Evolutionary conservation across 2,113 vertebrate species (phyloP), one percentile per base, ranked within the genome.

Genomic region (Cyprinodon tularosa): DNA sequence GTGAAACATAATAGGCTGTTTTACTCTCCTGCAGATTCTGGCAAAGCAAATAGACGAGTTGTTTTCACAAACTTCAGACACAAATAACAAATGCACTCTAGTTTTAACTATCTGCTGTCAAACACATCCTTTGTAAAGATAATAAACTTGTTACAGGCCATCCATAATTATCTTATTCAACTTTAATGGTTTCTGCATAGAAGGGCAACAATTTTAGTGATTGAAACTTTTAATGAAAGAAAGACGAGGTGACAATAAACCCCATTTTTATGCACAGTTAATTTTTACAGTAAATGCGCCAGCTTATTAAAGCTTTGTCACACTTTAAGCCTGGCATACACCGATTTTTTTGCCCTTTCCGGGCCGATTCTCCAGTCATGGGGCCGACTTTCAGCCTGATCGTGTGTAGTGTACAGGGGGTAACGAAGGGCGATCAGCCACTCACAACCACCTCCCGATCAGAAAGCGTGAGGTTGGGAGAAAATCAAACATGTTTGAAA

Each of bases 141-240:
- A n/a, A 61, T 68, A 61, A 84, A 74, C 61, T 53, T 77, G 39
- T 53, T 66, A 48, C 37, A 57, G 12, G 72, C 78, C 71, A 64
- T 61, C 69, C 29, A 40, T 74, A 71, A 71, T 60, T 74, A 57
- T 71, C 39, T 66, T n/a, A 44, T 50, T 59, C 45, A 29, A 10
- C 37, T 68, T 76, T 72, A 65, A 60, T 8, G 50, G 50, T 14
- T 57, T 57, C 50, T 57, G 4, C 7, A 14, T 53, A 53, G 50
- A 53, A 53, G 42, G 42, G 42, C 3, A 42, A 42, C 42, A 42
- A 4, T 1, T 42, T 42, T 42, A 6, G 4, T 42, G 9, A 42
- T 29, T 4, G 42, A 42, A 42, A 9, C 42, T 42, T 42, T 42
- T 42, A 9, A 42, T 42, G 4, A 42, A 42, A 42, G 42, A 9